These are phyloP conservation scores for Sthenelais limicola DNA, from an alignment of 2,888 invertebrate genomes.

Conservation along the genomic window DNA sequence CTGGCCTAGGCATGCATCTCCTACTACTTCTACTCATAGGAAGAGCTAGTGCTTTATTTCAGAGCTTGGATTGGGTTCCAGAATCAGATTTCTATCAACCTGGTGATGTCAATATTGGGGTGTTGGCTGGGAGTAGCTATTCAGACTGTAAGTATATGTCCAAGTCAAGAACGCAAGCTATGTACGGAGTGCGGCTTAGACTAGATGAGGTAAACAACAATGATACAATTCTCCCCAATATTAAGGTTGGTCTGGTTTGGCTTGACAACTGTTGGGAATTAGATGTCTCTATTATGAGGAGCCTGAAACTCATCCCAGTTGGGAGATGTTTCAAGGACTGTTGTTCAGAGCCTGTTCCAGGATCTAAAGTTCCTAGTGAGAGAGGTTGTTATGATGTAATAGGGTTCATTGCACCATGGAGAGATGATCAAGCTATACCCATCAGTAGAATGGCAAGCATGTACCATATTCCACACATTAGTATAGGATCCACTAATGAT, in stretches of 20 bases:
- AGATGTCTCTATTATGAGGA: neutral
- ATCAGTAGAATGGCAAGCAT: neutral
- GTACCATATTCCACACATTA: slow-evolving; percentile 65
- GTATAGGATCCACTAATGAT: slow-evolving; percentile 59
- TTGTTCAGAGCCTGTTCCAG: neutral
- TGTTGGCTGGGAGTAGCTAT: too few relatives aligned
- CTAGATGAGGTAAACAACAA: slow-evolving; percentile 2
- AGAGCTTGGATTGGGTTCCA: neutral
- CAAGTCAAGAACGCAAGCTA: neutral
- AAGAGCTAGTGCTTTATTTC: neutral
- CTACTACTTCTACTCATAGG: neutral
- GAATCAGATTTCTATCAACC: slow-evolving; percentile 4
- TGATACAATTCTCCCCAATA: slow-evolving; percentile 10
- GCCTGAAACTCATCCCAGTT: neutral
- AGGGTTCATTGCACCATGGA: slow-evolving; percentile 35
- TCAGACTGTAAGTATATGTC: too few relatives aligned
- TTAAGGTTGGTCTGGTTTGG: neutral
- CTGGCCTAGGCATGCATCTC: too few relatives aligned
- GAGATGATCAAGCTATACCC: neutral
- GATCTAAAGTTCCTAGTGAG: neutral
- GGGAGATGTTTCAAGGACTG: neutral
- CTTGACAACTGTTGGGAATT: neutral
- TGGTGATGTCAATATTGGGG: neutral
- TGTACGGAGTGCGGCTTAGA: neutral
- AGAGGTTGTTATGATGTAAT: slow-evolving; percentile 35